These are phyloP conservation scores for Ametastegia equiseti DNA, from an alignment of 2,888 invertebrate species.

Conservation along the genomic window DNA sequence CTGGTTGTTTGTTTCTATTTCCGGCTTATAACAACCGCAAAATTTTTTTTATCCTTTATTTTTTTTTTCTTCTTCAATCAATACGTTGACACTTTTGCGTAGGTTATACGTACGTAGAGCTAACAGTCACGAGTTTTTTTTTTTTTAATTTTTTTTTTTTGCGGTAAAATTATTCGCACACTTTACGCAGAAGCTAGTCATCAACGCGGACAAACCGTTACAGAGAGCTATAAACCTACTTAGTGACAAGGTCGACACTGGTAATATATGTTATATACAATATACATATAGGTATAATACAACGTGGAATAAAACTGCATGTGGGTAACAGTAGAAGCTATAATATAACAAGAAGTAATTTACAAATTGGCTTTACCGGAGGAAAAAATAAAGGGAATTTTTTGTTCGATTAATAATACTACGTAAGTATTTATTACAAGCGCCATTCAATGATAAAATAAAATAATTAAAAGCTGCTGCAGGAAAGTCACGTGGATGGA, in stretches of 20 bases:
- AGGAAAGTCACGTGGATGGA: no score
- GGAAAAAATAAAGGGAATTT: no score
- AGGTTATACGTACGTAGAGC: not conserved
- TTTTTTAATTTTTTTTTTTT: not conserved
- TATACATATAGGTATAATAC: no score
- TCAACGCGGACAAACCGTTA: conserved; percentile 4
- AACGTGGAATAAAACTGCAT: not conserved
- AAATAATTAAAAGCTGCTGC: no score
- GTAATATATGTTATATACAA: not conserved
- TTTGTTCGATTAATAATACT: no score
- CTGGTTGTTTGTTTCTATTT: not conserved
- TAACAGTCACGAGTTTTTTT: no score
- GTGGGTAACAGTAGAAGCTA: not conserved
- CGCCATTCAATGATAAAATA: no score
- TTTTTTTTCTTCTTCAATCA: no score
- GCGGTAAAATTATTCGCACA: not conserved
- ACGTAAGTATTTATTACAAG: no score
- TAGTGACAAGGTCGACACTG: conserved; percentile 5
- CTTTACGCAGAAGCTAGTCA: not conserved
- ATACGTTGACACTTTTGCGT: not conserved
- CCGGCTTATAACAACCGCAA: not conserved
- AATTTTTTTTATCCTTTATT: no score
- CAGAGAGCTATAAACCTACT: conserved; percentile 1
- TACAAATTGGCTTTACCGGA: no score
- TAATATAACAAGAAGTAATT: no score